phyloP scores from a whole-genome alignment of 2,797 vertebrate genomes.

The Naso thynnoides region DNA sequence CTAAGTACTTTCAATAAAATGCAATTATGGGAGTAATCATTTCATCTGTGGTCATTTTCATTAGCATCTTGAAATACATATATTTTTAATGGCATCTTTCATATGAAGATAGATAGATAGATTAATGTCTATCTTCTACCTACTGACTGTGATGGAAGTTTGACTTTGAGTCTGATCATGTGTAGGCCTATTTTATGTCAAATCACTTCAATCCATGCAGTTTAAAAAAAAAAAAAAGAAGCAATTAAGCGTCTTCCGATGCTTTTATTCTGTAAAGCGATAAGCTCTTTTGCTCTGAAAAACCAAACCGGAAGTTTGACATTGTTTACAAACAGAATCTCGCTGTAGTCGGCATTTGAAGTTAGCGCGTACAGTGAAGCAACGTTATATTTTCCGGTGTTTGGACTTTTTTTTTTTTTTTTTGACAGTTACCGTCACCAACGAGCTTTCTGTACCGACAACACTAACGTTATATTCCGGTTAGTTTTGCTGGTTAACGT shows the following conservation, averaged over 20 bases:
- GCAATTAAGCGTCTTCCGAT: too few relatives aligned
- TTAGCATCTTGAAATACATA: neutral
- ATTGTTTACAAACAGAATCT: constrained; percentile 64
- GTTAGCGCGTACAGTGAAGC: neutral
- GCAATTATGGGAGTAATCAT: neutral
- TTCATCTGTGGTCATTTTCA: neutral
- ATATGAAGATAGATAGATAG: too few relatives aligned
- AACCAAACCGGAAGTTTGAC: constrained; percentile 37
- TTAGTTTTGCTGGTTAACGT: neutral
- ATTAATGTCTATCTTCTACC: too few relatives aligned
- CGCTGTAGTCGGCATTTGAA: constrained; percentile 19
- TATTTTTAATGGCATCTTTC: neutral
- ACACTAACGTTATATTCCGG: rapidly evolving
- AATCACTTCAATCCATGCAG: too few relatives aligned
- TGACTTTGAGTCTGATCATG: too few relatives aligned
- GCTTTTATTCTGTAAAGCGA: constrained; percentile 45
- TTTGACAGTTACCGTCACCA: rapidly evolving
- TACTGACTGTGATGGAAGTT: too few relatives aligned
- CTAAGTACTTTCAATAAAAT: constrained; percentile 1
- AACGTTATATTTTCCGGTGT: neutral
- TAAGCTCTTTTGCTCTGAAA: constrained; percentile 32
- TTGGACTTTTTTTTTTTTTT: neutral
- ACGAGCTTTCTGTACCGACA: rapidly evolving
- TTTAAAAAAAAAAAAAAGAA: too few relatives aligned
- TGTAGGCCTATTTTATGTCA: too few relatives aligned